phyloP scores from a whole-genome alignment of 2,113 vertebrate genomes.

The Chlorodrepanis virens region DNA sequence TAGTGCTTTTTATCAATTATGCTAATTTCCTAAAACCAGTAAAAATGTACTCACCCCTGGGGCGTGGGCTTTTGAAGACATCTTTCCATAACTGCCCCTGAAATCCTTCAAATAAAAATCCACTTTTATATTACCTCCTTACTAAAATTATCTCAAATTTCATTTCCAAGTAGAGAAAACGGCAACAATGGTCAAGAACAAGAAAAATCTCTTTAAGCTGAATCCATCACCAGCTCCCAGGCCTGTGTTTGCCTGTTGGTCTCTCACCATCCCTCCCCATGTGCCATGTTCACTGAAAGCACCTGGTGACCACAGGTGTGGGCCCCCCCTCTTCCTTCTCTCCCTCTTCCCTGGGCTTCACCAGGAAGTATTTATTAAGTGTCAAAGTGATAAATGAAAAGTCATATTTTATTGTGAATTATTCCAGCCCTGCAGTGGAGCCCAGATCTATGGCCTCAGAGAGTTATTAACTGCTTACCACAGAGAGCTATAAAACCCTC shows the following conservation, averaged over 20 bases:
- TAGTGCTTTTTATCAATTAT: neutral
- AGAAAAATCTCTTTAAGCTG: neutral
- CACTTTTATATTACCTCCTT: neutral
- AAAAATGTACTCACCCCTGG: neutral
- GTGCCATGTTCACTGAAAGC: neutral
- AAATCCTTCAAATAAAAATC: neutral
- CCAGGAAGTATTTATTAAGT: slow-evolving; percentile 74
- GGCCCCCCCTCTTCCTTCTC: neutral
- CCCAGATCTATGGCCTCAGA: slow-evolving; percentile 72
- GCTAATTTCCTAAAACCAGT: neutral
- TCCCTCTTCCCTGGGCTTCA: slow-evolving; percentile 25
- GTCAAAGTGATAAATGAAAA: slow-evolving; percentile 77
- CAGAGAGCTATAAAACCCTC: slow-evolving; percentile 75
- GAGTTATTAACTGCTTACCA: slow-evolving; percentile 77
- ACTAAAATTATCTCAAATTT: neutral
- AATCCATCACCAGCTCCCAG: neutral
- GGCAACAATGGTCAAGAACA: neutral
- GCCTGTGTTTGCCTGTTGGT: neutral
- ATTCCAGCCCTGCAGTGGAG: slow-evolving; percentile 64
- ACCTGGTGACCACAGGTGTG: neutral
- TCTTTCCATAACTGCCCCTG: neutral
- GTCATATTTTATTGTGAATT: slow-evolving; percentile 78
- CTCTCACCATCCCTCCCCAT: neutral
- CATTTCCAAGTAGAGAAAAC: neutral
- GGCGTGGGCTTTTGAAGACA: neutral